phyloP scores from a whole-genome alignment of 1,140 invertebrate genomes.

The Calephelis virginiensis region DNA sequence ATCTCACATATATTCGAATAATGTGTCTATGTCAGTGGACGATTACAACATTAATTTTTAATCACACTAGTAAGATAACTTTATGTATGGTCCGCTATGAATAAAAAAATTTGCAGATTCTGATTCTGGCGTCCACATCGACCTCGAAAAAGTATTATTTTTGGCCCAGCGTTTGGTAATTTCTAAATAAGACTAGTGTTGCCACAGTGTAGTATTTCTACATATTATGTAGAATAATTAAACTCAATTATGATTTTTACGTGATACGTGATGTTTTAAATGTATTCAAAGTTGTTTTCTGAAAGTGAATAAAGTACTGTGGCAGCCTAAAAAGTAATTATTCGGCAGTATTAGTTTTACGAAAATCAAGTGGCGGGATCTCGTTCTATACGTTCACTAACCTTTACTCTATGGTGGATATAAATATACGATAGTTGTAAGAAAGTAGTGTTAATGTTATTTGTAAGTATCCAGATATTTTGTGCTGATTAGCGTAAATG shows the following conservation, averaged over 20 bases:
- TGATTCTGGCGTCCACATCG: not conserved
- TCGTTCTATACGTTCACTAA: slow-evolving; percentile 60
- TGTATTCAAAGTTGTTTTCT: slow-evolving; percentile 1
- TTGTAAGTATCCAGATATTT: slow-evolving; percentile 66
- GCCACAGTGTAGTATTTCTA: not conserved
- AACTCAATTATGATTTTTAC: not conserved
- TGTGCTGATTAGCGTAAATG: slow-evolving; percentile 54
- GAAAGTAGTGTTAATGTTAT: slow-evolving; percentile 53
- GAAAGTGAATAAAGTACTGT: not conserved
- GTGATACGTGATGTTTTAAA: not conserved
- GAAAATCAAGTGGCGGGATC: slow-evolving; percentile 56
- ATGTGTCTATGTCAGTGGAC: not conserved
- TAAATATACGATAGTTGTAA: slow-evolving; percentile 72
- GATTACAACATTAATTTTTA: too few relatives aligned
- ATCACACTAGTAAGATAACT: too few relatives aligned
- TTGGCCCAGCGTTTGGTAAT: slow-evolving; percentile 37
- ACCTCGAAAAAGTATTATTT: slow-evolving; percentile 43
- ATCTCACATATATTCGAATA: not conserved
- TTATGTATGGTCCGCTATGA: too few relatives aligned
- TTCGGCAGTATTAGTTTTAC: slow-evolving; percentile 67
- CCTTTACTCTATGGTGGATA: slow-evolving; percentile 64
- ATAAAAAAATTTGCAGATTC: not conserved
- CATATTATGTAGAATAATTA: slow-evolving; percentile 17
- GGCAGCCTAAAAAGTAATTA: slow-evolving; percentile 33
- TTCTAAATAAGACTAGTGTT: slow-evolving; percentile 7